phyloP scores from a whole-genome alignment of 2,888 invertebrate species.

The Leptopilina myrica region DNA sequence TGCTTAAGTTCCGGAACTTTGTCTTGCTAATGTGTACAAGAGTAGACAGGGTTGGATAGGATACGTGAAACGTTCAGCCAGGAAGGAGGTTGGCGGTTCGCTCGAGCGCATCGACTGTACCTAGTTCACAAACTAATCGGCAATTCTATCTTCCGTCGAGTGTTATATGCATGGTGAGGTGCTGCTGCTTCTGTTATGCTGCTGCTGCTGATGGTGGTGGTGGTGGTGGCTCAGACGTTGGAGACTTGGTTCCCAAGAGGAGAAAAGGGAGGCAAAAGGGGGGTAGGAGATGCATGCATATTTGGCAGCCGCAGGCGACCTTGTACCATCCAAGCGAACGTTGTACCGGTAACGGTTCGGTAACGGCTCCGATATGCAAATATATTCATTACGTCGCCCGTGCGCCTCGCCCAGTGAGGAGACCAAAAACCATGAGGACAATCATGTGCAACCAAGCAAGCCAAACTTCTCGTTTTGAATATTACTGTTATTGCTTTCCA shows the following conservation, averaged over 20 bases:
- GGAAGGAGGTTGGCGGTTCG: constrained; percentile 30
- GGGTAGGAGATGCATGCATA: constrained; percentile 71
- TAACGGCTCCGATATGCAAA: constrained; percentile 75
- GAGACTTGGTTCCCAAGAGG: constrained; percentile 59
- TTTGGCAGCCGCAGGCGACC: constrained; percentile 71
- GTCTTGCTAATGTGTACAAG: constrained; percentile 39
- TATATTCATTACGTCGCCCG: constrained; percentile 74
- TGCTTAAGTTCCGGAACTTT: constrained; percentile 30
- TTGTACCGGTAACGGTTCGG: constrained; percentile 72
- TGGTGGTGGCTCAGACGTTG: constrained; percentile 62
- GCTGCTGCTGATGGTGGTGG: constrained; percentile 50
- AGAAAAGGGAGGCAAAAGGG: no score
- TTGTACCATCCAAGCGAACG: constrained; percentile 65
- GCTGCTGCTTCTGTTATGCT: no score
- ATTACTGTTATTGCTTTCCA: constrained; percentile 27
- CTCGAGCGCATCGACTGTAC: constrained; percentile 26
- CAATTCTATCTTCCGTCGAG: constrained; percentile 49
- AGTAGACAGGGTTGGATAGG: constrained; percentile 16
- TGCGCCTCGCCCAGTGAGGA: constrained; percentile 61
- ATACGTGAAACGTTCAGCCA: not conserved
- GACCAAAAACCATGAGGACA: constrained; percentile 41
- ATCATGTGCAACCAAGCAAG: constrained; percentile 44
- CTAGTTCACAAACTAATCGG: constrained; percentile 40
- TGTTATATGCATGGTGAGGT: constrained; percentile 66
- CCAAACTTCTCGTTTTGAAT: constrained; percentile 27